Evolutionary conservation across 37 sponge, comb jelly and placozoan genomes (phyloP).

Genomic region (Chondrosia reniformis): DNA sequence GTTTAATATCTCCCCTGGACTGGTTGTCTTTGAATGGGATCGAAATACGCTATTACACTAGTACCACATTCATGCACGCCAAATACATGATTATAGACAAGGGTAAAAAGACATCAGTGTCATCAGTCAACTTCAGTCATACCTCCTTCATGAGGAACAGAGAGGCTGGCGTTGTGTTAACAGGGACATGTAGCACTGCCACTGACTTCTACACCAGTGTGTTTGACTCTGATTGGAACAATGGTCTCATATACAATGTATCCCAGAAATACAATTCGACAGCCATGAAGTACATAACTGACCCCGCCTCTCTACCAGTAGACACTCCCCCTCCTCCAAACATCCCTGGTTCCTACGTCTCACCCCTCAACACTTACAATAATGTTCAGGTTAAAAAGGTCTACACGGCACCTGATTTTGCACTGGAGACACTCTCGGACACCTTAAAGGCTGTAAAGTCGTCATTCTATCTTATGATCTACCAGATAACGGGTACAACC

Average conservation of each 20-base stretch:
- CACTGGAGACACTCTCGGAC: slow-evolving; percentile 31
- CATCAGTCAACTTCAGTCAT: slow-evolving; percentile 85
- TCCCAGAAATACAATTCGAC: slow-evolving; percentile 35
- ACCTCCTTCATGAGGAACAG: slow-evolving; percentile 82
- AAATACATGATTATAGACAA: slow-evolving; percentile 74
- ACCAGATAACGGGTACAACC: slow-evolving; percentile 46
- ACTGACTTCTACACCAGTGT: slow-evolving; percentile 51
- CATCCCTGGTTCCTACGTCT: slow-evolving; percentile 60
- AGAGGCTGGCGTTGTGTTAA: slow-evolving; percentile 83
- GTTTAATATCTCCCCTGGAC: slow-evolving; percentile 67
- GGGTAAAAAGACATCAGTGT: slow-evolving; percentile 66
- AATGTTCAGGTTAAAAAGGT: slow-evolving; percentile 36
- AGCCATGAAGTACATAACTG: slow-evolving; percentile 57
- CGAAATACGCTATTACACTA: slow-evolving; percentile 51
- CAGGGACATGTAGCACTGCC: slow-evolving; percentile 33
- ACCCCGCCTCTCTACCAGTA: slow-evolving; percentile 18
- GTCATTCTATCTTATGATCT: slow-evolving; percentile 46
- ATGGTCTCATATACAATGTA: slow-evolving; percentile 31
- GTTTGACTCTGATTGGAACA: slow-evolving; percentile 75
- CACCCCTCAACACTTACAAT: slow-evolving; percentile 23
- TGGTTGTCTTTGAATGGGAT: slow-evolving; percentile 74
- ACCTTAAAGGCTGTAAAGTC: slow-evolving; percentile 16
- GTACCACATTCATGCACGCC: slow-evolving; percentile 81
- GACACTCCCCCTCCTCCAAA: slow-evolving; percentile 16
- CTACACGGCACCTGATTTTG: slow-evolving; percentile 72